Conservation (phyloP, 2,797 vertebrate genomes). For the Hippoglossus hippoglossus region DNA sequence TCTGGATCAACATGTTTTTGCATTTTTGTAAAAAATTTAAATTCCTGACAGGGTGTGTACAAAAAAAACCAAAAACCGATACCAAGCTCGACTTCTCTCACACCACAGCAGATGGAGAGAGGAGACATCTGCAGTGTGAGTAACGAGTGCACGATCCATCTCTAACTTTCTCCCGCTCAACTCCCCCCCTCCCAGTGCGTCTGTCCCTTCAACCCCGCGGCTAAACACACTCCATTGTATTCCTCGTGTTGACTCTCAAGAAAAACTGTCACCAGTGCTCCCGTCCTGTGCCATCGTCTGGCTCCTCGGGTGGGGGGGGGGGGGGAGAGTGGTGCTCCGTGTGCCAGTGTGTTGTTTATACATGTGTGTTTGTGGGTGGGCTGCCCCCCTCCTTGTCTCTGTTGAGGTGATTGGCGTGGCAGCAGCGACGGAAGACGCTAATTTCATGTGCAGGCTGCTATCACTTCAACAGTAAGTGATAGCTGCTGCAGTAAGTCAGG, state of each 20-base stretch:
- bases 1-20: not conserved
- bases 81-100: not conserved
- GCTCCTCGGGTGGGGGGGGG: conserved; percentile 46
- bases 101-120: conserved; percentile 52
- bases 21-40: too few relatives aligned
- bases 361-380: conserved; percentile 66
- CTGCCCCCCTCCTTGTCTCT: conserved; percentile 59
- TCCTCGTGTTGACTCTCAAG: conserved; percentile 65
- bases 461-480: conserved; percentile 55
- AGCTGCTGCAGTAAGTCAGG: conserved; percentile 50
- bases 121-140: conserved; percentile 58
- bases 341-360: conserved; percentile 47
- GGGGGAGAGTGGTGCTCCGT: conserved; percentile 34
- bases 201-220: conserved; percentile 62
- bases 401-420: conserved; percentile 68
- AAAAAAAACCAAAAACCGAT: not conserved
- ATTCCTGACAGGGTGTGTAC: not conserved
- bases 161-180: conserved; percentile 14
- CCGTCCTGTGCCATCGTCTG: conserved; percentile 64
- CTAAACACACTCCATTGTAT: conserved; percentile 69
- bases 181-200: conserved; percentile 13
- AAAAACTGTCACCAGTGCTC: conserved; percentile 67
- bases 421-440: conserved; percentile 67
- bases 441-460: conserved; percentile 64
- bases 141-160: conserved; percentile 43